Conservation (phyloP, 2,888 invertebrate species). For the Panorpa germanica region DNA sequence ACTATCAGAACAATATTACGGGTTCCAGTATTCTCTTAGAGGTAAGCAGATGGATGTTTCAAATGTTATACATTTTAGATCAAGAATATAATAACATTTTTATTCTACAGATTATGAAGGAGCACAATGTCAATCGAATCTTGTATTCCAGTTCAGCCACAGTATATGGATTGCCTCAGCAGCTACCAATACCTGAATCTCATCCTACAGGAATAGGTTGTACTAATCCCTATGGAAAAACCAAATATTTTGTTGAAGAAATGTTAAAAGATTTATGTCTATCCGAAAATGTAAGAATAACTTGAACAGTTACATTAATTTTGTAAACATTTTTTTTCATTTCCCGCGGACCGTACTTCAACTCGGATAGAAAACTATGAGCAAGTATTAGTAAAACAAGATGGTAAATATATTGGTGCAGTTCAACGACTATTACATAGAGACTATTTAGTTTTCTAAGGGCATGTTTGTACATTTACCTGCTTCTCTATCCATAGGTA, state of each 20-base stretch:
- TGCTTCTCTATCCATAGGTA: too few relatives aligned
- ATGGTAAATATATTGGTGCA: too few relatives aligned
- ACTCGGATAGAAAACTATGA: conserved; percentile 5
- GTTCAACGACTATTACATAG: too few relatives aligned
- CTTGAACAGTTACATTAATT: too few relatives aligned
- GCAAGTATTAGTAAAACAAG: too few relatives aligned
- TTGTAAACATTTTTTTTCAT: conserved; percentile 3
- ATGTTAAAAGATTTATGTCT: conserved; percentile 70
- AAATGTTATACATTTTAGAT: conserved; percentile 25
- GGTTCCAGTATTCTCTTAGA: conserved; percentile 72
- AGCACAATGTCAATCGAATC: conserved; percentile 48
- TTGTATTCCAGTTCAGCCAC: conserved; percentile 89
- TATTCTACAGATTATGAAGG: conserved; percentile 49
- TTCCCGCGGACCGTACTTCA: not conserved
- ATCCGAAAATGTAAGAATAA: conserved; percentile 46
- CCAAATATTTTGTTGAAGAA: conserved; percentile 88
- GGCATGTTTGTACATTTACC: too few relatives aligned
- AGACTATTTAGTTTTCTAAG: too few relatives aligned
- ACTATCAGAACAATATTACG: conserved; percentile 76
- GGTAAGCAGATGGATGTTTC: conserved; percentile 27
- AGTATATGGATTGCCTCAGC: conserved; percentile 77
- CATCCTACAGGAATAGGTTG: conserved; percentile 69
- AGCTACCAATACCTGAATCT: conserved; percentile 66
- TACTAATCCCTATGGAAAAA: conserved; percentile 85
- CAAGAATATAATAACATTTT: conserved; percentile 1